Percentiles rank a stretch among this genome's conserved stretches.
Conservation (phyloP, 64 coral and sea anemone species). For the Hydrozoanthus tunicans region DNA sequence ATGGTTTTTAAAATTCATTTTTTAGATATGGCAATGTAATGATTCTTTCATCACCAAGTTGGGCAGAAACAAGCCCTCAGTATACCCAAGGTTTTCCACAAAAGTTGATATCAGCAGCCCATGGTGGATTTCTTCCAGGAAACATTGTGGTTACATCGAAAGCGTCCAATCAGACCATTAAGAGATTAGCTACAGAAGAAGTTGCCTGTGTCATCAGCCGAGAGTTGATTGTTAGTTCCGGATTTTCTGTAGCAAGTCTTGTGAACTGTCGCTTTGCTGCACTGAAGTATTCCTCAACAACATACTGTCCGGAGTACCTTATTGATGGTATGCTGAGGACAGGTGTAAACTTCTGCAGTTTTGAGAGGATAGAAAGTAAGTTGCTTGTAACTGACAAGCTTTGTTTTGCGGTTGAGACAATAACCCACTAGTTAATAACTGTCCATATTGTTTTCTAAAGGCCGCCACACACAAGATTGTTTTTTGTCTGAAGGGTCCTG, state of each 20-base stretch:
- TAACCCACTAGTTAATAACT: too few relatives aligned
- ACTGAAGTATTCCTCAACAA: not conserved
- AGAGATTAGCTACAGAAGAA: not conserved
- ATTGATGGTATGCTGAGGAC: not conserved
- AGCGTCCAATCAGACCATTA: slow-evolving; percentile 28
- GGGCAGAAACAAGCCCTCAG: slow-evolving; percentile 2
- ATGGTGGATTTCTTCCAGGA: slow-evolving; percentile 42
- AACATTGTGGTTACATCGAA: slow-evolving; percentile 1
- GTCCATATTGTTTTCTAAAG: too few relatives aligned
- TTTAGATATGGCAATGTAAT: slow-evolving; percentile 42
- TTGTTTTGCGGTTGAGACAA: too few relatives aligned
- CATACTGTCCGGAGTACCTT: slow-evolving; percentile 15
- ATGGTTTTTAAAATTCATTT: too few relatives aligned
- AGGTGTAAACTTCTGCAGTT: slow-evolving; percentile 38
- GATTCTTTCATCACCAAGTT: not conserved
- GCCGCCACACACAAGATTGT: too few relatives aligned
- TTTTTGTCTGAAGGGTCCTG: too few relatives aligned
- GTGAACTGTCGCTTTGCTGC: slow-evolving; percentile 21
- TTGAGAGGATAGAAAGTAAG: slow-evolving; percentile 44
- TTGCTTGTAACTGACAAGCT: too few relatives aligned
- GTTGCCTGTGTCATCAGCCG: slow-evolving; percentile 28
- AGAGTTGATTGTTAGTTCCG: not conserved
- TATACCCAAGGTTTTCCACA: slow-evolving; percentile 29
- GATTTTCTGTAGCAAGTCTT: not conserved
- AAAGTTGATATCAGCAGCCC: not conserved